phyloP scores from a whole-genome alignment of 2,113 vertebrate genomes.

The Psephotus haematonotus region DNA sequence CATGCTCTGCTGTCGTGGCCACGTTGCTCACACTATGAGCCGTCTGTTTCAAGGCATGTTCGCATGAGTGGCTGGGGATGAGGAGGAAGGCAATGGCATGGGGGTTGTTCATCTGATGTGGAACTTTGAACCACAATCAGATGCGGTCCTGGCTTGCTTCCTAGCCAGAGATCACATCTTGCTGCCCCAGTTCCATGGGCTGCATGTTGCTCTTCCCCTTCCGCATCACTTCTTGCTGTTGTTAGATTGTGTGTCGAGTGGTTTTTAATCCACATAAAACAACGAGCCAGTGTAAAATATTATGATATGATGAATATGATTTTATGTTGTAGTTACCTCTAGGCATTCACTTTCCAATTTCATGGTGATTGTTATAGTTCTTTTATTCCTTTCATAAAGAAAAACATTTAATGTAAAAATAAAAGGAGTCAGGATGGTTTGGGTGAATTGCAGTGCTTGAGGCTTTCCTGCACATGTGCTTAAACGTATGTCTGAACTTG shows the following conservation, averaged over 20 bases:
- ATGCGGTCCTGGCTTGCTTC: background rate
- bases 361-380: constrained; percentile 29
- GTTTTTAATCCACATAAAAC: constrained; percentile 2
- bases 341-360: constrained; percentile 40
- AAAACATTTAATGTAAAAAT: constrained; percentile 48
- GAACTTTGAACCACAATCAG: background rate
- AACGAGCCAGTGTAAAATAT: constrained; percentile 28
- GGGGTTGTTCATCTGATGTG: background rate
- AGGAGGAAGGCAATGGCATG: background rate
- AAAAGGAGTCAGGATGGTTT: constrained; percentile 18
- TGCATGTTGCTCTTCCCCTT: background rate
- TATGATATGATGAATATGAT: constrained; percentile 34
- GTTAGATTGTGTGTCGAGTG: background rate
- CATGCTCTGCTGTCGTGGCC: background rate
- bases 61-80: background rate
- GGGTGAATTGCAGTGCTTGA: constrained; percentile 9
- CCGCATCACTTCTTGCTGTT: background rate
- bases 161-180: background rate
- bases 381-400: constrained; percentile 40
- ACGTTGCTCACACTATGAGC: rapidly evolving
- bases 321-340: constrained; percentile 44
- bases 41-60: background rate
- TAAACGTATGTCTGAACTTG: background rate
- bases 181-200: background rate
- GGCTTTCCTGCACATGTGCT: constrained; percentile 14